Conservation (phyloP, 2,888 invertebrate genomes). For the Drosophila paracracens region DNA sequence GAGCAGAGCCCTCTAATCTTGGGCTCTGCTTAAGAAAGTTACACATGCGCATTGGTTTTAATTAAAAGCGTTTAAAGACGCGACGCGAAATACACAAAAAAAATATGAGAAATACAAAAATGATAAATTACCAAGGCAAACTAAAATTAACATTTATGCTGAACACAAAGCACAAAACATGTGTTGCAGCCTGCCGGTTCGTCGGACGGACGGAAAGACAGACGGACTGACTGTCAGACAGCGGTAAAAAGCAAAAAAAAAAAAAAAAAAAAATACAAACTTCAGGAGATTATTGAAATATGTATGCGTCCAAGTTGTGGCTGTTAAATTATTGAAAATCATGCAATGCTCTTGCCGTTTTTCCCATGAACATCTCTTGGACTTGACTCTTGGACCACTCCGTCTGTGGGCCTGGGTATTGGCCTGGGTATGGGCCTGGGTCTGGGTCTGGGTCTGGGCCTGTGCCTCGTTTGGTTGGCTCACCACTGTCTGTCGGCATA, state of each 20-base stretch:
- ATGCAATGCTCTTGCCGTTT: constrained; percentile 66
- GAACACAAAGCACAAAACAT: constrained; percentile 56
- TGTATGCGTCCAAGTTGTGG: constrained; percentile 42
- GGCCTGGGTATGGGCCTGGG: constrained; percentile 1
- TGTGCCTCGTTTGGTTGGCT: constrained; percentile 53
- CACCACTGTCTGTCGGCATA: constrained; percentile 72
- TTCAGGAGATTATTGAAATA: constrained; percentile 63
- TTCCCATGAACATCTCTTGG: constrained; percentile 76
- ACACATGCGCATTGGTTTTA: constrained; percentile 82
- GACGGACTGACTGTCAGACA: constrained; percentile 4
- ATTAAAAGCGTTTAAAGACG: constrained; percentile 81
- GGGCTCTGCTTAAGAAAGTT: constrained; percentile 72
- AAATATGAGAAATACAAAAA: constrained; percentile 41
- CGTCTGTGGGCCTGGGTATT: constrained; percentile 6
- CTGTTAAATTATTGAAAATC: constrained; percentile 80
- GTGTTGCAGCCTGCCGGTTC: constrained; percentile 40
- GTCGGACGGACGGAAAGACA: constrained; percentile 11
- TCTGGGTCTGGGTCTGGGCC: constrained; percentile 9
- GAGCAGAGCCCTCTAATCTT: constrained; percentile 27
- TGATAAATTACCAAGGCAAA: constrained; percentile 81
- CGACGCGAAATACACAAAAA: constrained; percentile 40
- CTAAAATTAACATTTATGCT: constrained; percentile 77
- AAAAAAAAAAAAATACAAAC: neutral
- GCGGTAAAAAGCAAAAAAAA: constrained; percentile 13
- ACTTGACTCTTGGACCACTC: constrained; percentile 30